Base-by-base conservation (phyloP, 2,797 vertebrate species). In the Cephalopachus bancanus region DNA sequence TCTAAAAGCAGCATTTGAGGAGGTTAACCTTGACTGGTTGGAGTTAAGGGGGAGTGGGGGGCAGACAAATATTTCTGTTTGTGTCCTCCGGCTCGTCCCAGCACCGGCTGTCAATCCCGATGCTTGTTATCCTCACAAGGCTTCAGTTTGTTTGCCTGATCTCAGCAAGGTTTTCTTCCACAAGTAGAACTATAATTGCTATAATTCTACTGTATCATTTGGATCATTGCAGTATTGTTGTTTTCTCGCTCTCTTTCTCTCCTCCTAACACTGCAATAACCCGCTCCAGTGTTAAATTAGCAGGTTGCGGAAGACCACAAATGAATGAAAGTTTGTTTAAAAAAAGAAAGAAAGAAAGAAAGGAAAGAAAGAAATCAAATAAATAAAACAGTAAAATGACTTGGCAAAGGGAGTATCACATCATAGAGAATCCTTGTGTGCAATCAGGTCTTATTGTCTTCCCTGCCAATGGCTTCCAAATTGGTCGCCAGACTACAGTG, bases 161-260 rank as follows among this genome's bases (percentile, higher is more conserved):
- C 98, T 98, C 98, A 98, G 99, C 99, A 98, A 98, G 98, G 98
- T 98, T 99, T 98, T 98, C 98, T 98, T 98, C 98, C 98, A 97
- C 98, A 97, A 99, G 98, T 98, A 98, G 98, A 99, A 98, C 98
- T 98, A 98, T 99, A 98, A 99, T 99, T 98, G 98, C 98, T 98
- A 97, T 98, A 99, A 99, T 99, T 98, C 98, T 98, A 98, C 98
- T 98, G 98, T 98, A 98, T 98, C 98, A 98, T 99, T 99, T 98
- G 98, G 98, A 98, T 99, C 98, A 98, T 98, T 98, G 98, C 98
- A 98, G 98, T 98, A 98, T 98, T 98, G 98, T 99, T 98, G 98
- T 99, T 98, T 98, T 98, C 98, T 98, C 98, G 98, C 98, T 97
- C 98, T 98, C 98, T 94, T 98, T 98, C 98, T 98, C 98, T 98